Evolutionary conservation across 2,113 vertebrate species (phyloP).

Genomic region (Blennius ocellaris): DNA sequence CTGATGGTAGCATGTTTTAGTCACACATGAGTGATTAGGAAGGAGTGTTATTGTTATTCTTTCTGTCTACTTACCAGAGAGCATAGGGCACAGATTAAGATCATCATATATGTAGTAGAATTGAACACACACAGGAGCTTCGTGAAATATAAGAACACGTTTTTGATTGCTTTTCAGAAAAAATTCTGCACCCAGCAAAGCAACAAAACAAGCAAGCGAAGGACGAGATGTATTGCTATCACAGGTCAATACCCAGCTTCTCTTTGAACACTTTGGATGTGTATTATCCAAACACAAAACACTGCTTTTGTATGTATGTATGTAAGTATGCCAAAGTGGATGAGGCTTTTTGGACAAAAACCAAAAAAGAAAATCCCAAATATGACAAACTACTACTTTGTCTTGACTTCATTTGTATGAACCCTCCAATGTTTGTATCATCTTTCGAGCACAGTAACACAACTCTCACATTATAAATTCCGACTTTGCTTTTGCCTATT

Average conservation of each 20-base stretch:
- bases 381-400: background rate
- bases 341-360: too few species aligned
- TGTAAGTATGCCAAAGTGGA: too few species aligned
- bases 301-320: too few species aligned
- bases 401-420: background rate
- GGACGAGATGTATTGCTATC: too few species aligned
- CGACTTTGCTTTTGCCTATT: background rate
- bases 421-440: background rate
- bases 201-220: too few species aligned
- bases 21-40: background rate
- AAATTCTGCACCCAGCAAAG: too few species aligned
- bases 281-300: too few species aligned
- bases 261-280: too few species aligned
- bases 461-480: background rate
- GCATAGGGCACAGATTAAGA: background rate
- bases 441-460: background rate
- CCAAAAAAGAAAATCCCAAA: too few species aligned
- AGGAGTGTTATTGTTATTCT: background rate
- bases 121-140: background rate
- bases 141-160: background rate
- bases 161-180: too few species aligned
- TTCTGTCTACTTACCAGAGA: background rate
- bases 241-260: too few species aligned
- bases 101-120: background rate
- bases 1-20: constrained; percentile 18